Percentiles rank a stretch among this genome's conserved stretches.
These are phyloP conservation scores for Silurus lanzhouensis DNA, from an alignment of 2,797 vertebrate genomes.

Conservation along the genomic window DNA sequence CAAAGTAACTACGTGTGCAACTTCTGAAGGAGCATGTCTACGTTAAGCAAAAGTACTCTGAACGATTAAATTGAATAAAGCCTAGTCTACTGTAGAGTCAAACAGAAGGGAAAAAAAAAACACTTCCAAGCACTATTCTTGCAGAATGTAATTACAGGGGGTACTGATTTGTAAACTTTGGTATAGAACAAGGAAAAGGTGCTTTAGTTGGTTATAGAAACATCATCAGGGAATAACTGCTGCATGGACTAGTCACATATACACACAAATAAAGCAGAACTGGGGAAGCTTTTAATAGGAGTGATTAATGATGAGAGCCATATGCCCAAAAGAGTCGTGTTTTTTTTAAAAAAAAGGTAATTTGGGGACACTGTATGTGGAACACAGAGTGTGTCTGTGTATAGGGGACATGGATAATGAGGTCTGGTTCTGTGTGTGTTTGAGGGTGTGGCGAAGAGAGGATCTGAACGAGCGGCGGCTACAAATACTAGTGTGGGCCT, in stretches of 20 bases:
- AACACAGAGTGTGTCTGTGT: neutral
- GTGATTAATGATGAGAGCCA: conserved; percentile 30
- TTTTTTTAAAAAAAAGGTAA: conserved; percentile 7
- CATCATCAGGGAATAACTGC: neutral
- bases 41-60: neutral
- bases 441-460: too few species aligned
- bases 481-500: neutral
- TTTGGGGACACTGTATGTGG: conserved; percentile 22
- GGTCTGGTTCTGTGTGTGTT: conserved; percentile 43
- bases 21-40: conserved; percentile 18
- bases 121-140: neutral
- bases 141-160: neutral
- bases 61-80: neutral
- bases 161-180: neutral
- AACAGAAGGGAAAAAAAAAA: neutral
- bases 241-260: neutral
- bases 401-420: conserved; percentile 24
- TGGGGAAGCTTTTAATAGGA: neutral
- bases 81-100: neutral
- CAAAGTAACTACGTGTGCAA: conserved; percentile 16
- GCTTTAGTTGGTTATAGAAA: neutral
- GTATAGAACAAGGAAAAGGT: neutral
- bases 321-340: conserved; percentile 32
- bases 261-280: neutral
- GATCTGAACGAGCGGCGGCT: neutral